Percentiles rank a stretch among this genome's conserved stretches.
Conservation (phyloP, 2,888 invertebrate genomes). For the Heteropelma amictum region DNA sequence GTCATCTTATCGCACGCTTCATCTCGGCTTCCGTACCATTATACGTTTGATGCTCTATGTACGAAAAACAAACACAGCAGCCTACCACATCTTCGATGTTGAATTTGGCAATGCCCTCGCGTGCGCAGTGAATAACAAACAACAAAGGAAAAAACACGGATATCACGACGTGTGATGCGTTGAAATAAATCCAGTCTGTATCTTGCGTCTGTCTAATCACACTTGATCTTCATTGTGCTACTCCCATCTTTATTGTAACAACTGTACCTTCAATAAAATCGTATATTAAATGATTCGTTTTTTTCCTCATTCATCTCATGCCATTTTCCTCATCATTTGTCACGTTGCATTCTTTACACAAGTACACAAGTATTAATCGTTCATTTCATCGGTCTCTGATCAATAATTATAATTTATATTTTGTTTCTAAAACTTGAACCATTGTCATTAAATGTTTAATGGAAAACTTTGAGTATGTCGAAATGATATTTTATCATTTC, state of each 20-base stretch:
- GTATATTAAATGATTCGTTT: constrained; percentile 48
- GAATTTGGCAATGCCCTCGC: constrained; percentile 22
- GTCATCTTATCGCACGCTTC: constrained; percentile 29
- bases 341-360: too few relatives aligned
- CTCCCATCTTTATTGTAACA: constrained; percentile 65
- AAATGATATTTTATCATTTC: too few relatives aligned
- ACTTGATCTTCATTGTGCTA: constrained; percentile 42
- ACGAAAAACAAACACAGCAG: neutral
- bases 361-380: too few relatives aligned
- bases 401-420: too few relatives aligned
- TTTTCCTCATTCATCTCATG: neutral
- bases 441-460: too few relatives aligned
- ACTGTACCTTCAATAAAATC: constrained; percentile 68
- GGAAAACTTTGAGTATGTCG: too few relatives aligned
- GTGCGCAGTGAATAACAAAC: neutral
- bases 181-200: constrained; percentile 22
- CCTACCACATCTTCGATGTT: neutral
- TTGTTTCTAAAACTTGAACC: too few relatives aligned
- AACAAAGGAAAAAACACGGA: constrained; percentile 8
- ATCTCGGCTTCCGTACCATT: constrained; percentile 23
- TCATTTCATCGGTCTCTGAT: too few relatives aligned
- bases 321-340: too few relatives aligned
- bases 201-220: constrained; percentile 44
- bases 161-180: constrained; percentile 18
- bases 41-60: constrained; percentile 14